Conservation (phyloP, 2,797 vertebrate species). For the Spondyliosoma cantharus region DNA sequence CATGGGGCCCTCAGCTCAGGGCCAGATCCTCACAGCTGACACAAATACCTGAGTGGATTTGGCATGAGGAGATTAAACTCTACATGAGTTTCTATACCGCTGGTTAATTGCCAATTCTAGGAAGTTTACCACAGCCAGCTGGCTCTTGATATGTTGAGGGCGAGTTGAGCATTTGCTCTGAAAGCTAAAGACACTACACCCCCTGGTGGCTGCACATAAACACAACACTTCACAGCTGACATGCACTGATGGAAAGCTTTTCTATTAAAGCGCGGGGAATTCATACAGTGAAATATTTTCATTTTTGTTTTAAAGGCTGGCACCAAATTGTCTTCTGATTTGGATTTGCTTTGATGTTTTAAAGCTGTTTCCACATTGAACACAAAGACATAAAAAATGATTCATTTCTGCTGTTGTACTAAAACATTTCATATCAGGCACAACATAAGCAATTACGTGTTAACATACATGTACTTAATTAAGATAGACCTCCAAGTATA, state of each 20-base stretch:
- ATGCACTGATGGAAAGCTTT: not conserved
- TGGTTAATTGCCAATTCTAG: slow-evolving; percentile 38
- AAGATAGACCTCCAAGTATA: not conserved
- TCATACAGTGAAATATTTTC: not conserved
- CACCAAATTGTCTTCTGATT: not conserved
- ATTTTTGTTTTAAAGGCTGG: not conserved
- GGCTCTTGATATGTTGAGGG: not conserved
- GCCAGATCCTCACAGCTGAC: slow-evolving; percentile 41
- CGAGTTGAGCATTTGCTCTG: not conserved
- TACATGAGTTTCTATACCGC: slow-evolving; percentile 33
- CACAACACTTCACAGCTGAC: slow-evolving; percentile 20
- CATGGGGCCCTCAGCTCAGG: slow-evolving; percentile 2
- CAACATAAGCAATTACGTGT: not conserved
- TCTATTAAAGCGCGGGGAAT: not conserved
- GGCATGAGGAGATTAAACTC: slow-evolving; percentile 57
- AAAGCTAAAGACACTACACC: slow-evolving; percentile 62
- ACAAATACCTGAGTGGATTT: slow-evolving; percentile 64
- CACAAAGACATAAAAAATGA: not conserved
- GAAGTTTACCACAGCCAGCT: slow-evolving; percentile 40
- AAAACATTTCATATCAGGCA: not conserved
- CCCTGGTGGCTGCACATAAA: slow-evolving; percentile 70
- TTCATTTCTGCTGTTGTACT: not conserved
- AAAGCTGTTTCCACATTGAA: not conserved
- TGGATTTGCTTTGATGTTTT: not conserved
- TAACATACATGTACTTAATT: not conserved